Percentiles rank a stretch among this genome's conserved stretches.
Conservation (phyloP, 2,797 vertebrate genomes). For the Rhinichthys osculus region DNA sequence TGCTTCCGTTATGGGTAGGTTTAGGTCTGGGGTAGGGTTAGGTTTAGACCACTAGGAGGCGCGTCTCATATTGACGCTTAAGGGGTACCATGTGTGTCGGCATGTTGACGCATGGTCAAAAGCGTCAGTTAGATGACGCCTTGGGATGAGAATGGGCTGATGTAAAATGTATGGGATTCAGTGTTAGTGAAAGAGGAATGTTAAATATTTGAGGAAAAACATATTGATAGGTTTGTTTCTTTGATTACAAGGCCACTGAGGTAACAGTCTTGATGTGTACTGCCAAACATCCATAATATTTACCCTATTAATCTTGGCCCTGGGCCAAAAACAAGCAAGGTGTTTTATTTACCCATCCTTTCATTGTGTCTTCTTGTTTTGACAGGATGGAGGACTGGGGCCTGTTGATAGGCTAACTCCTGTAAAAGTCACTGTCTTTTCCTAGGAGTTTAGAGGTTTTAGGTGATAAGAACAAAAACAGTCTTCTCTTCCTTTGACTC, state of each 20-base stretch:
- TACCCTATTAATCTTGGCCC: constrained; percentile 55
- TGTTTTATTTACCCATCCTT: constrained; percentile 43
- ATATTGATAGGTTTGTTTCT: neutral
- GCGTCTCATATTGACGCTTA: too few species aligned
- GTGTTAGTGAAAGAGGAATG: neutral
- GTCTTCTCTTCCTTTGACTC: constrained; percentile 27
- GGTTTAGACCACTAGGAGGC: too few species aligned
- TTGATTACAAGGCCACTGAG: constrained; percentile 39
- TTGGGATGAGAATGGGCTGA: too few species aligned
- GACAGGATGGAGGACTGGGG: constrained; percentile 22
- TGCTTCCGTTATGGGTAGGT: too few species aligned
- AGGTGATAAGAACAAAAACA: constrained; percentile 60
- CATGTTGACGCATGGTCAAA: too few species aligned
- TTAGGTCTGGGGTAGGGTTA: too few species aligned
- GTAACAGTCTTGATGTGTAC: constrained; percentile 38
- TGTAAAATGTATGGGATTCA: neutral
- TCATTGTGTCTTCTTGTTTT: constrained; percentile 23
- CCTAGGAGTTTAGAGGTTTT: constrained; percentile 56
- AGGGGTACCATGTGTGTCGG: too few species aligned
- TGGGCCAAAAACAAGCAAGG: constrained; percentile 43
- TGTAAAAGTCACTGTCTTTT: constrained; percentile 40
- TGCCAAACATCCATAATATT: constrained; percentile 53
- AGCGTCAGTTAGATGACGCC: too few species aligned
- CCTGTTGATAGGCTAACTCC: constrained; percentile 30
- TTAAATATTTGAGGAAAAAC: too few species aligned